Evolutionary conservation across 2,888 invertebrate species (phyloP), one percentile per base, ranked within the genome.

Genomic region (Nipponacmea schrenckii): DNA sequence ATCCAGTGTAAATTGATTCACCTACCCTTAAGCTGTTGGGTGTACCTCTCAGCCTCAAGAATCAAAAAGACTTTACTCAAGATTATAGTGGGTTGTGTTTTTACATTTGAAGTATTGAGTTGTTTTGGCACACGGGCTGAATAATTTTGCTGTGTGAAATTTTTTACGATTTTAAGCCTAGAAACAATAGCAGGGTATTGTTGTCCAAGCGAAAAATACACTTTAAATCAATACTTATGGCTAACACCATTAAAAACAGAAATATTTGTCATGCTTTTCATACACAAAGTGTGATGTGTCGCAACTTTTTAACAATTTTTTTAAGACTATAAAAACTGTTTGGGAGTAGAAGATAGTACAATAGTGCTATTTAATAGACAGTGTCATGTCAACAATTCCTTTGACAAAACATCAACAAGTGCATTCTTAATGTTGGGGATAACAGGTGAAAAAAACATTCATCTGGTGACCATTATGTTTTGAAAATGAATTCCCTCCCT

Each of bases 191-290:
- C 24, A 24, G 56, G 56, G 56, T 56, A 56, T 56, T 56, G 56
- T 56, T 56, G 56, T 56, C 56, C 56, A 24, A 20, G 56, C 39
- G 39, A 5, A 24, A 56, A 10, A 56, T 20, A 56, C 24, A 20
- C 20, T 20, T 56, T 20, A 15, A 56, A 56, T 56, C 8, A 56
- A 56, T 56, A 56, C 8, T 39, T 14, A 56, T 20, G 12, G 20
- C 56, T 56, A 56, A 56, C 56, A 56, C 24, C 24, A 24, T 56
- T 56, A 24, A 56, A 56, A 56, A 56, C 20, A 56, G 56, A 56
- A 24, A 56, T 56, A 56, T 56, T 56, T 24, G 12, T 24, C 20
- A 1, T 24, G 7, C 56, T 24, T 56, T 24, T 56, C 20, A 56
- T 56, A 24, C 20, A 17, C 56, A 56, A 20, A 24, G 56, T 24